A percentile compares a stretch with the other conserved stretches of the same genome.
Evolutionary conservation across 2,888 invertebrate genomes (phyloP).

Genomic region (Stenodera caucasica): DNA sequence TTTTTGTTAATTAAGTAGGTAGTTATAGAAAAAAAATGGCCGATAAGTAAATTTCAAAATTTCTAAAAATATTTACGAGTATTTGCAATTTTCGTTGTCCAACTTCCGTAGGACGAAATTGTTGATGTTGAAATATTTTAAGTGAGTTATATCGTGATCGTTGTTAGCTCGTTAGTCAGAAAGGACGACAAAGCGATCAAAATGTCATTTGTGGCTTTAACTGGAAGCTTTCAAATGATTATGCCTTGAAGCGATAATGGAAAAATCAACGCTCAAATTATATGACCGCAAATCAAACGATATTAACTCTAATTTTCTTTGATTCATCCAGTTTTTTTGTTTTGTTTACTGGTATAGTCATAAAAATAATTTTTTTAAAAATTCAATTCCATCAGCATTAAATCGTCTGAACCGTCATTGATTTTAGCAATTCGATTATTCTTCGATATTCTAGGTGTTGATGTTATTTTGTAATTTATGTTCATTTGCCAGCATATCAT

Average conservation of each 20-base stretch:
- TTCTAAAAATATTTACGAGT: too few species aligned
- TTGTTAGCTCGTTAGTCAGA: slow-evolving; percentile 34
- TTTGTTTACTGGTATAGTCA: too few species aligned
- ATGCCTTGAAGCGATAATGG: slow-evolving; percentile 34
- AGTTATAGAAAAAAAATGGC: background rate
- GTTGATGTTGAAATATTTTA: slow-evolving; percentile 30
- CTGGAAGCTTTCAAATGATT: slow-evolving; percentile 31
- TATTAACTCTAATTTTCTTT: background rate
- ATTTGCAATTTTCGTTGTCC: too few species aligned
- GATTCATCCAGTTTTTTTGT: background rate
- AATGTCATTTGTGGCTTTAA: slow-evolving; percentile 42
- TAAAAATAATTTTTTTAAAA: too few species aligned
- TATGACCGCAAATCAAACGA: background rate
- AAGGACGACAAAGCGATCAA: slow-evolving; percentile 38
- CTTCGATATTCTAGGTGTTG: background rate
- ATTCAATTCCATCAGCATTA: too few species aligned
- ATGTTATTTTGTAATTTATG: background rate
- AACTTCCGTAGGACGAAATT: too few species aligned
- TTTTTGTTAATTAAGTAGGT: too few species aligned
- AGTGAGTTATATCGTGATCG: slow-evolving; percentile 41
- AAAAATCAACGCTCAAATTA: slow-evolving; percentile 18
- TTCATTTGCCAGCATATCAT: slow-evolving; percentile 9
- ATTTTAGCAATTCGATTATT: background rate
- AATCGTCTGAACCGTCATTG: too few species aligned
- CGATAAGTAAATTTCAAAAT: too few species aligned